A percentile compares a stretch with the other conserved stretches of the same genome.
These are phyloP conservation scores for Typhlomys cinereus DNA, from an alignment of 2,113 vertebrate species.

Conservation along the genomic window DNA sequence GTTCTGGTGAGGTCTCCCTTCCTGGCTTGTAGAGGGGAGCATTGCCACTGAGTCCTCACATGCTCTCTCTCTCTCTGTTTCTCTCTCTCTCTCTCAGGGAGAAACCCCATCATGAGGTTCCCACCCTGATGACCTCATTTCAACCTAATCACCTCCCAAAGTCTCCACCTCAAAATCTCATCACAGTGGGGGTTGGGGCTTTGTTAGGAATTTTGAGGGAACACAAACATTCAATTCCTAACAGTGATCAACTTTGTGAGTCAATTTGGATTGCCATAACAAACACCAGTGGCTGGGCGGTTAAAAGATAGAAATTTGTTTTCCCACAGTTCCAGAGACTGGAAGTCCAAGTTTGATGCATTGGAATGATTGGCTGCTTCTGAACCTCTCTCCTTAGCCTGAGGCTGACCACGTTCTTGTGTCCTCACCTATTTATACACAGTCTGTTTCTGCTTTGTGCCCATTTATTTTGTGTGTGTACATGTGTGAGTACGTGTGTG, in stretches of 20 bases:
- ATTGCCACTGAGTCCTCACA: constrained; percentile 1
- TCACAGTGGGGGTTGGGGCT: not conserved
- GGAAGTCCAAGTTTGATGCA: not conserved
- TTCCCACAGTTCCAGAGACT: not conserved
- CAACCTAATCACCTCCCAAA: constrained; percentile 32
- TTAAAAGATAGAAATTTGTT: not conserved
- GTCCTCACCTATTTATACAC: not conserved
- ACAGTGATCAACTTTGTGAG: not conserved
- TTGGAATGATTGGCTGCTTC: not conserved
- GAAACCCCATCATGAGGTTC: not conserved
- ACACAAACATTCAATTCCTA: not conserved
- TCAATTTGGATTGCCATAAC: not conserved
- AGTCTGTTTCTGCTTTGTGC: too few relatives aligned
- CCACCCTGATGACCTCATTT: constrained; percentile 22
- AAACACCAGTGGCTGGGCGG: not conserved
- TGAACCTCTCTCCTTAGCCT: not conserved
- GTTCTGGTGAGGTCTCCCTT: not conserved
- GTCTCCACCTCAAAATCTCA: not conserved
- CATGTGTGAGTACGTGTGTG: too few relatives aligned
- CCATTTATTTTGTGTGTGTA: too few relatives aligned
- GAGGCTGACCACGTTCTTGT: not conserved
- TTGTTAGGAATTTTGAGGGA: not conserved
- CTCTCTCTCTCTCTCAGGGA: not conserved
- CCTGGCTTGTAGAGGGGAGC: not conserved
- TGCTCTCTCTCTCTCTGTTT: not conserved